Evolutionary conservation across 2,113 vertebrate species (phyloP).

Genomic region (Gymnogyps californianus): DNA sequence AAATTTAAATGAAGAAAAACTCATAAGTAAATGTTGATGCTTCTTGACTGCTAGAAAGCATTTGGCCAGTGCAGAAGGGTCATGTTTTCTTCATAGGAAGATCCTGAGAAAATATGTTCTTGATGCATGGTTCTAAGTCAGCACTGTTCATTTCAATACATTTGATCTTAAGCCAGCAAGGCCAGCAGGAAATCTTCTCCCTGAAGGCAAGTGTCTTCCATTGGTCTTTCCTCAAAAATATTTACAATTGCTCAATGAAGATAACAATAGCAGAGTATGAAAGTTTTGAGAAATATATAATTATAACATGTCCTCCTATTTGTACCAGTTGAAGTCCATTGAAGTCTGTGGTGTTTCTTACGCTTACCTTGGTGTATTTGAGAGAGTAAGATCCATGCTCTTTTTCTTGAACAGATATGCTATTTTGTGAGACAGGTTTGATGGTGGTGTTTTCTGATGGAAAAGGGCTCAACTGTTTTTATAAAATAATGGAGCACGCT

Average conservation of each 20-base stretch:
- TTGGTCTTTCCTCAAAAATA: neutral
- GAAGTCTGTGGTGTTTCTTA: neutral
- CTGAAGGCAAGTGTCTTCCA: slow-evolving; percentile 24
- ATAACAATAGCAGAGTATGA: neutral
- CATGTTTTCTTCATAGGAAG: neutral
- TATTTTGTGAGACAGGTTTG: neutral
- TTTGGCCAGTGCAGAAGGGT: neutral
- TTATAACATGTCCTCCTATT: neutral
- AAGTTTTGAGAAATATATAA: neutral
- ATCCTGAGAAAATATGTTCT: neutral
- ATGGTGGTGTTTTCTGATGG: neutral
- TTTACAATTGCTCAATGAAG: neutral
- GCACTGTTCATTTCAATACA: neutral
- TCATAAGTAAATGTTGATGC: neutral
- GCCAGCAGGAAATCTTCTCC: slow-evolving; percentile 20
- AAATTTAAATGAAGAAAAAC: slow-evolving; percentile 30
- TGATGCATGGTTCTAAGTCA: neutral
- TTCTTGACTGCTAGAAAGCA: neutral
- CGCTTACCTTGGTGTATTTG: neutral
- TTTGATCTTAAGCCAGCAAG: neutral
- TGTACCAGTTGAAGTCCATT: neutral
- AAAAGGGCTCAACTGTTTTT: neutral
- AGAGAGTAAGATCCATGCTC: neutral
- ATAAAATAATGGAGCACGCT: neutral
- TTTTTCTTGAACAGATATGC: neutral